Evolutionary conservation across 2,113 vertebrate genomes (phyloP).

Genomic region (Pseudolaguvia tuberculata): DNA sequence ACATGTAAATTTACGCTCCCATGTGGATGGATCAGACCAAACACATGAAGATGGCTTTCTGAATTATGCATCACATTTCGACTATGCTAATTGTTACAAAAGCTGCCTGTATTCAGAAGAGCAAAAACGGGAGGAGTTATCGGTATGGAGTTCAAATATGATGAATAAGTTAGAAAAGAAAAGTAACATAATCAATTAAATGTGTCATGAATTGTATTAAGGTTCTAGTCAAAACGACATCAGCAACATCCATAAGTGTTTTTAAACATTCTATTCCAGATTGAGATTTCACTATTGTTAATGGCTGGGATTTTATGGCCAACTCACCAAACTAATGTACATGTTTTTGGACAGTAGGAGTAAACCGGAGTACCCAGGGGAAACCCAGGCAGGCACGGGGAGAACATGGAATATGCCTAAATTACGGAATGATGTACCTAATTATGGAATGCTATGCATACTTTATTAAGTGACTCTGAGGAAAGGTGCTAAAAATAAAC

Average conservation of each 20-base stretch:
- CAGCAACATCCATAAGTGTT: not conserved
- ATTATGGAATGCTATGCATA: too few species aligned
- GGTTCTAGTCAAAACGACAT: not conserved
- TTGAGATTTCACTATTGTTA: too few species aligned
- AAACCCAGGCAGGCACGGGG: too few species aligned
- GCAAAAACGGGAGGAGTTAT: constrained; percentile 32
- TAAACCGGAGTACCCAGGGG: too few species aligned
- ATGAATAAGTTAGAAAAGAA: not conserved
- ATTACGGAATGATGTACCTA: too few species aligned
- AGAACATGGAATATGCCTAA: too few species aligned
- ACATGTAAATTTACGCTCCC: constrained; percentile 51
- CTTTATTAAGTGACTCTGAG: too few species aligned
- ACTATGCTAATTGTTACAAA: constrained; percentile 38
- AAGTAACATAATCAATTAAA: not conserved
- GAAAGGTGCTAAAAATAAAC: too few species aligned
- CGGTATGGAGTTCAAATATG: not conserved
- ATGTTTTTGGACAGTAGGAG: too few species aligned
- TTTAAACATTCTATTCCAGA: too few species aligned
- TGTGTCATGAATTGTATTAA: not conserved
- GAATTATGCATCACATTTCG: constrained; percentile 41
- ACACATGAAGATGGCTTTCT: constrained; percentile 20
- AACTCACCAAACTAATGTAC: too few species aligned
- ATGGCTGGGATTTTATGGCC: too few species aligned
- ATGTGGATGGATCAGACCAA: constrained; percentile 29
- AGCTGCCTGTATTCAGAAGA: constrained; percentile 23